phyloP scores from a whole-genome alignment of 2,113 vertebrate genomes.

The Menura novaehollandiae region DNA sequence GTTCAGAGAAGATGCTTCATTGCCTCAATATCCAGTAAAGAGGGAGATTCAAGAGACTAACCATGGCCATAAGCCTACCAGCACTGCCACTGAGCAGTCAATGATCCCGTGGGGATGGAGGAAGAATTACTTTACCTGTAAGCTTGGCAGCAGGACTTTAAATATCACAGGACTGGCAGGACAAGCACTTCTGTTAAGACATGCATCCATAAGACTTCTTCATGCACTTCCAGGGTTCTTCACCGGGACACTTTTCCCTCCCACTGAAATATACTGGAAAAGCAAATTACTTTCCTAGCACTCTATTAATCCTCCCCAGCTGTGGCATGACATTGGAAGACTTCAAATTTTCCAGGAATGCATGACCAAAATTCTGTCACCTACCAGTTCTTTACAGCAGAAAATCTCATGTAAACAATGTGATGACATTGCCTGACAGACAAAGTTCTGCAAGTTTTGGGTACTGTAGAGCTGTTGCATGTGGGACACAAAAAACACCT shows the following conservation, averaged over 20 bases:
- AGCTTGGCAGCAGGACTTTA: background rate
- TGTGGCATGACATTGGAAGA: background rate
- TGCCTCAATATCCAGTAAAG: background rate
- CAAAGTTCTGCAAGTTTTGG: background rate
- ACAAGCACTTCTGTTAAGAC: background rate
- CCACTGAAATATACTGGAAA: background rate
- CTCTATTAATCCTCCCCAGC: background rate
- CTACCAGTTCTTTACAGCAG: background rate
- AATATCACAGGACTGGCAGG: background rate
- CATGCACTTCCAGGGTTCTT: background rate
- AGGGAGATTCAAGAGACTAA: background rate
- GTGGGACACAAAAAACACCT: background rate
- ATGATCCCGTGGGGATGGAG: background rate
- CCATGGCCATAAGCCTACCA: fast-evolving
- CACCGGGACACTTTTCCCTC: background rate
- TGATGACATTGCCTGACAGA: background rate
- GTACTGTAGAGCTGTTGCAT: background rate
- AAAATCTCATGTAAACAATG: background rate
- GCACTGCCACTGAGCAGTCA: background rate
- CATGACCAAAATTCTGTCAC: background rate
- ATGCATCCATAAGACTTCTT: background rate
- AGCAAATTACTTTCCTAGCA: background rate
- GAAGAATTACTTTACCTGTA: background rate
- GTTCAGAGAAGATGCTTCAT: background rate
- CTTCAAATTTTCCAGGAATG: background rate